Evolutionary conservation across 2,113 vertebrate genomes (phyloP), one percentile per base, ranked within the genome.

Genomic region (Ammodytes dubius): DNA sequence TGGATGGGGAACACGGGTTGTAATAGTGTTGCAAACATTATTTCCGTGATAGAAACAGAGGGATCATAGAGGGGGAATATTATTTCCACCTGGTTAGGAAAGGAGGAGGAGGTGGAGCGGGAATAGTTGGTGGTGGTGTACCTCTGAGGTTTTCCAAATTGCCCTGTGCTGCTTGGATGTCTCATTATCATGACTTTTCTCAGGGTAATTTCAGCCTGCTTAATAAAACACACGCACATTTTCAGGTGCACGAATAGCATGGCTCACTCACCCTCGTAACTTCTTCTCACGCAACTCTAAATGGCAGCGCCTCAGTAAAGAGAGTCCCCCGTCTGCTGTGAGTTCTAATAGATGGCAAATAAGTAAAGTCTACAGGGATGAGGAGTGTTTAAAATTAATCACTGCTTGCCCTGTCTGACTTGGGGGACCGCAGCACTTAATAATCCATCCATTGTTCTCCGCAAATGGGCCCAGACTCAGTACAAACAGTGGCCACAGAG

Each of bases 371-470:
- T 74, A 49, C 82, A 45, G 74, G 89, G 78, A 81, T 69, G 86
- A 76, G 66, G 82, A 91, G 92, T 76, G 88, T 85, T 92, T 93
- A 87, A 91, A 92, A 90, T 91, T 19, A 90, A 94, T 91, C 84
- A 88, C 86, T 84, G 71, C 85, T 27, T 82, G 87, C 89, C 73
- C 79, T 86, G 84, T 86, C 88, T 83, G 79, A 93, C 77, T 83
- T 81, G 87, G 83, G 84, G 87, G 87, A 87, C 85, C 56, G 27
- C 81, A 42, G 60, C 86, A 82, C 40, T 19, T 79, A 84, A 92
- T 93, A 94, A 93, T 92, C 92, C 87, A 77, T 7, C 92, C 85
- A 94, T 94, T 94, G 93, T 93, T 94, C 91, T 88, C 81, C 46
- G 54, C 89, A 92, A 93, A 92, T 83, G 86, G 90, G 87, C 89